Percentiles rank a stretch among this genome's conserved stretches.
phyloP scores from a whole-genome alignment of 2,888 invertebrate species.

The Chrysomela aeneicollis region DNA sequence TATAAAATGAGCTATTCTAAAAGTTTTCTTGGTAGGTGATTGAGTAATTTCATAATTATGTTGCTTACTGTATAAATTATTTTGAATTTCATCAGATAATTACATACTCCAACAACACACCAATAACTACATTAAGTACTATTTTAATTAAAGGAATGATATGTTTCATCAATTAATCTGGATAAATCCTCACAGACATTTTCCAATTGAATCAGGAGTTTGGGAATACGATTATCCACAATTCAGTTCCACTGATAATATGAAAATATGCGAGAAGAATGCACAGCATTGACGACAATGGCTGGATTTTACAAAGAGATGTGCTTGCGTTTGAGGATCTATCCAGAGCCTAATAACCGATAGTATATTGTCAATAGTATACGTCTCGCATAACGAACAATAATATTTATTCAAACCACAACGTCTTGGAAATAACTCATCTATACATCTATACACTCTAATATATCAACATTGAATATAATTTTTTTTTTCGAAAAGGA shows the following conservation, averaged over 20 bases:
- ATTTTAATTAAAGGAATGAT: conserved; percentile 36
- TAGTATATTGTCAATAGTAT: background rate
- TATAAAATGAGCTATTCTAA: too few relatives aligned
- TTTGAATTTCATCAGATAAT: conserved; percentile 13
- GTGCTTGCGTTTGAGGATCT: conserved; percentile 2
- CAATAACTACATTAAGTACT: conserved; percentile 10
- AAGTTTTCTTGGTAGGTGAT: too few relatives aligned
- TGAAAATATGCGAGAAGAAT: too few relatives aligned
- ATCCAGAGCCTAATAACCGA: conserved; percentile 1
- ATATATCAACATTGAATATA: background rate
- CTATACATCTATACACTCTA: conserved; percentile 4
- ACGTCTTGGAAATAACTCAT: conserved; percentile 15
- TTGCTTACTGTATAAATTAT: too few relatives aligned
- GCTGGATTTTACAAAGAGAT: background rate
- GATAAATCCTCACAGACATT: conserved; percentile 27
- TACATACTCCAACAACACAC: conserved; percentile 22
- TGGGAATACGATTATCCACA: too few relatives aligned
- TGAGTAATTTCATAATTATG: too few relatives aligned
- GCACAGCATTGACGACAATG: background rate
- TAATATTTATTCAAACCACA: conserved; percentile 8
- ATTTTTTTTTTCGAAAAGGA: too few relatives aligned
- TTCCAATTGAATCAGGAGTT: too few relatives aligned
- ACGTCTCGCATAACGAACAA: conserved; percentile 7
- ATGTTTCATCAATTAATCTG: conserved; percentile 35
- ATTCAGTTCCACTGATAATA: background rate